phyloP scores from a whole-genome alignment of 2,888 invertebrate genomes.

The Petrolisthes cinctipes region DNA sequence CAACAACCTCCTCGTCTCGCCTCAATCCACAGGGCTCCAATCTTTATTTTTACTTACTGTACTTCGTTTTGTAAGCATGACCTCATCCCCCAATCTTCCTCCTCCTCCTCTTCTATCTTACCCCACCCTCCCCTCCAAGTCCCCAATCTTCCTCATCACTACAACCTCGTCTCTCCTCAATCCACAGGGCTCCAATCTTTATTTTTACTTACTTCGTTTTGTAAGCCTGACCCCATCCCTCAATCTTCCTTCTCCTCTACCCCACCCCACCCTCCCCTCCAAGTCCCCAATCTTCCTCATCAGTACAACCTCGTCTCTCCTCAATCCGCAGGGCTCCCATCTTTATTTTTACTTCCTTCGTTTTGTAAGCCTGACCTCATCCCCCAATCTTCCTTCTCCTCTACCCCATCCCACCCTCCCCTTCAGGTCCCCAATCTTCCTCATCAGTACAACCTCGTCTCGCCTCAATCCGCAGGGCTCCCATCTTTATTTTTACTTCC shows the following conservation, averaged over 20 bases:
- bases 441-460: neutral
- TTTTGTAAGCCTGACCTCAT: too few species aligned
- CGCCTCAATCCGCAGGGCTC: too few species aligned
- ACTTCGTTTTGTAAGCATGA: neutral
- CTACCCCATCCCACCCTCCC: neutral
- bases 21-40: too few species aligned
- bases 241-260: neutral
- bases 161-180: neutral
- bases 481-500: too few species aligned
- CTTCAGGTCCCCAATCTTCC: neutral
- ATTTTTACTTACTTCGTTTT: too few species aligned
- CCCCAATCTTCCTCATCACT: neutral
- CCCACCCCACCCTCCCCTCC: neutral
- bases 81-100: neutral
- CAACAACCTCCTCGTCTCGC: neutral
- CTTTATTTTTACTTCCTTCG: too few species aligned
- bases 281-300: neutral
- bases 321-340: too few species aligned
- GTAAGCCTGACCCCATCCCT: too few species aligned
- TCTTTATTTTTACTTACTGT: too few species aligned
- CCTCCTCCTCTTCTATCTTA: neutral
- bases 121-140: neutral
- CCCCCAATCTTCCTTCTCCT: neutral
- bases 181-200: too few species aligned
- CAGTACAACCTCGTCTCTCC: too few species aligned